Conservation (phyloP, 2,113 vertebrate genomes). For the Sminthopsis crassicaudata region DNA sequence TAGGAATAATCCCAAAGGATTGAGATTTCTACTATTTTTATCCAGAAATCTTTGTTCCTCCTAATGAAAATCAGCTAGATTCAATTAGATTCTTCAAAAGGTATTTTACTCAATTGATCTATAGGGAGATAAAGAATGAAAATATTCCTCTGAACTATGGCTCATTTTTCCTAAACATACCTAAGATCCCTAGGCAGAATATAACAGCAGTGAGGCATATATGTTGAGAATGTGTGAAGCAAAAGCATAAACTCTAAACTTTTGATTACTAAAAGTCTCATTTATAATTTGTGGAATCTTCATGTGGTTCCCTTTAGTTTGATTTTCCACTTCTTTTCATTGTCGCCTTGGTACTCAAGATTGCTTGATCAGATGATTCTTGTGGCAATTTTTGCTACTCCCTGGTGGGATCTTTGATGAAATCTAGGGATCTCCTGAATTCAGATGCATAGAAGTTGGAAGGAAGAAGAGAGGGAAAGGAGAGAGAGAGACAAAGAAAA, state of each 20-base stretch:
- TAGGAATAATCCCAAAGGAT: background rate
- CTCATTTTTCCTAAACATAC: background rate
- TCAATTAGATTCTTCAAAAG: background rate
- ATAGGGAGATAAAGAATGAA: background rate
- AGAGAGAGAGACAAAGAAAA: background rate
- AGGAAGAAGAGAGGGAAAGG: background rate
- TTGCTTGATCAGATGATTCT: background rate
- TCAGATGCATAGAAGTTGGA: background rate
- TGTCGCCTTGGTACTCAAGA: background rate
- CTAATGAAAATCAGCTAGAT: background rate
- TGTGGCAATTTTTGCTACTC: background rate
- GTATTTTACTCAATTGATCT: background rate
- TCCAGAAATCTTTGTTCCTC: background rate
- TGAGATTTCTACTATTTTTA: background rate
- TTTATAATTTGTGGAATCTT: background rate
- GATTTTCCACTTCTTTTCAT: background rate
- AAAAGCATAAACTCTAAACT: background rate
- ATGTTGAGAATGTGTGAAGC: background rate
- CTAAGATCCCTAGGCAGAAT: background rate
- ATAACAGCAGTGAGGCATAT: background rate
- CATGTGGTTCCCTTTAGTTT: background rate
- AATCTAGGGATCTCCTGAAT: background rate
- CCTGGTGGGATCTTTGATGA: background rate
- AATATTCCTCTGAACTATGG: background rate
- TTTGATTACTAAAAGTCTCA: background rate